Evolutionary conservation across 2,797 vertebrate species (phyloP).

Genomic region (Hypotaenidia philippensis): DNA sequence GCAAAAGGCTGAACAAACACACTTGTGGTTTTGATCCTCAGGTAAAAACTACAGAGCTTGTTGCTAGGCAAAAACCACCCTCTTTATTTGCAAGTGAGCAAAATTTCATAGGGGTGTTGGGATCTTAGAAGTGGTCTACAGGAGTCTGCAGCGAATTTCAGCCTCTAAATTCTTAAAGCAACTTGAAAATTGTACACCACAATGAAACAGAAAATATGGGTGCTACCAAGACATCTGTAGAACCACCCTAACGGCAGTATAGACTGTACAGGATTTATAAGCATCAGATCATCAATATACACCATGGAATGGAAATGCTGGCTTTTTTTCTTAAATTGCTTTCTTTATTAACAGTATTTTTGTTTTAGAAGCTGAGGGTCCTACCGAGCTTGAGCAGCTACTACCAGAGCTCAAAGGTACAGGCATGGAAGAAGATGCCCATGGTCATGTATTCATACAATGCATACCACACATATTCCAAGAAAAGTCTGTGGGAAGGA

Average conservation of each 20-base stretch:
- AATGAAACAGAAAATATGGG: not conserved
- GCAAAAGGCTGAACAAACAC: slow-evolving; percentile 28
- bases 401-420: not conserved
- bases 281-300: not conserved
- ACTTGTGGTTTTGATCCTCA: not conserved
- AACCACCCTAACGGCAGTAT: not conserved
- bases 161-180: not conserved
- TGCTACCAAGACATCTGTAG: not conserved
- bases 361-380: not conserved
- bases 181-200: not conserved
- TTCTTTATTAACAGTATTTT: not conserved
- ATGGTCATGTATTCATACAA: not conserved
- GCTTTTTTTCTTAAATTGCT: not conserved
- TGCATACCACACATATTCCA: not conserved
- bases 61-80: slow-evolving; percentile 1
- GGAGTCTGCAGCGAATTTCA: not conserved
- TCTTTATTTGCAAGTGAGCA: not conserved
- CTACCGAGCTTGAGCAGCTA: not conserved
- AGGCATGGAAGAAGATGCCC: not conserved
- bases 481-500: slow-evolving; percentile 12
- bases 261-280: not conserved
- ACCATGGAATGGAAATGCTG: not conserved
- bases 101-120: not conserved
- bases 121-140: not conserved
- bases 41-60: not conserved